phyloP scores from a whole-genome alignment of 2,797 vertebrate genomes.

The Melanotaenia parkinsoni region DNA sequence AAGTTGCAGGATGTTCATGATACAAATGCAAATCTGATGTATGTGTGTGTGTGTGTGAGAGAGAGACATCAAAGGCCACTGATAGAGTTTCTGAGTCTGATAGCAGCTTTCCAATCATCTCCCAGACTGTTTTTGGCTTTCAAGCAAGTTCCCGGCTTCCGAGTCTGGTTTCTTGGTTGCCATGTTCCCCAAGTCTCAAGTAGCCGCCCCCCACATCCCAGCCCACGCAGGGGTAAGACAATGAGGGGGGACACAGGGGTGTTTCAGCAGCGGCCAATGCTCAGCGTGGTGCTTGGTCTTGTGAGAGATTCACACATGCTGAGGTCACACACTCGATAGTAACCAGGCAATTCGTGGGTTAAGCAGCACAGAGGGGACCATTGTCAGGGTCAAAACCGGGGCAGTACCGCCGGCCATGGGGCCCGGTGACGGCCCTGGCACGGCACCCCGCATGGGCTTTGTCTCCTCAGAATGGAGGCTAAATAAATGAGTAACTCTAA shows the following conservation, averaged over 20 bases:
- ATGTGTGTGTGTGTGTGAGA: neutral
- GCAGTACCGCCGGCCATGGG: constrained; percentile 67
- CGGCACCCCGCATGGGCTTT: constrained; percentile 79
- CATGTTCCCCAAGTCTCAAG: constrained; percentile 60
- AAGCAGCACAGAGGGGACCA: constrained; percentile 73
- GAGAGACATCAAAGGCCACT: constrained; percentile 43
- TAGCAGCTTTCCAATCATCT: constrained; percentile 35
- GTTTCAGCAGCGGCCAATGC: constrained; percentile 74
- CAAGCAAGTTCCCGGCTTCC: constrained; percentile 68
- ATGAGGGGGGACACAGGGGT: constrained; percentile 75
- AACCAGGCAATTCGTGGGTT: constrained; percentile 74
- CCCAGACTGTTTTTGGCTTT: constrained; percentile 36
- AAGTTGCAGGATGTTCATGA: constrained; percentile 32
- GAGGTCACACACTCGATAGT: constrained; percentile 80
- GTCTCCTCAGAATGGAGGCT: constrained; percentile 75
- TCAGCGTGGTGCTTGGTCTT: constrained; percentile 72
- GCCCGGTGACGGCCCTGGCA: constrained; percentile 58
- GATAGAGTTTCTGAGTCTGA: constrained; percentile 43
- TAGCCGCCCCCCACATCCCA: constrained; percentile 42
- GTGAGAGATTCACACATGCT: constrained; percentile 81
- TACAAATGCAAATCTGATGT: constrained; percentile 51
- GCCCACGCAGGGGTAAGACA: constrained; percentile 79
- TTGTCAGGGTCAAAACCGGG: constrained; percentile 83
- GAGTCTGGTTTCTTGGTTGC: constrained; percentile 74
- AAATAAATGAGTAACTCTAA: constrained; percentile 86